Evolutionary conservation across 2,888 invertebrate genomes (phyloP), one percentile per base, ranked within the genome.

Genomic region (Megastigmus dorsalis): DNA sequence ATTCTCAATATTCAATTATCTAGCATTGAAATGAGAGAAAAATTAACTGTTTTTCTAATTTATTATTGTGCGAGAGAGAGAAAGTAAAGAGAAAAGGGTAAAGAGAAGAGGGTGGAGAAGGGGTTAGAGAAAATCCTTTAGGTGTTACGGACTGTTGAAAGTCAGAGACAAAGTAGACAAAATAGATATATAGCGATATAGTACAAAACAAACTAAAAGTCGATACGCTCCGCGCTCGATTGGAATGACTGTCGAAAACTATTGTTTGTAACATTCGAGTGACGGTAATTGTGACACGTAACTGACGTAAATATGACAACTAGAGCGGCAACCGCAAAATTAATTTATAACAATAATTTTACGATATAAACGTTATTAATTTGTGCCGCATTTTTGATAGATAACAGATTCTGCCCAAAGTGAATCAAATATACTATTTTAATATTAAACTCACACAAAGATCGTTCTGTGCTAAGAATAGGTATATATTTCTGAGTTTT

Each of bases 171-270:
- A 71, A 66, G 54, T 52, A 67, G 52, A 67, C 20, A 7, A 60
- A 60, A 54, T 73, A 73, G 66, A 67, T 7, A 18, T 38, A 57
- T 38, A 50, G 6, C 6, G 41, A 38, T 26, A n/a, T n/a, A n/a
- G n/a, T n/a, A n/a, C n/a, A n/a, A n/a, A n/a, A n/a, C n/a, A n/a
- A 54, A 59, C 23, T 65, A 23, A 72, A 72, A 66, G 54, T 72
- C 65, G 63, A 72, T 72, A 72, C n/a, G n/a, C n/a, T n/a, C n/a
- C n/a, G n/a, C n/a, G n/a, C 23, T 41, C 52, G 30, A 41, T 38
- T 9, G 23, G 10, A 38, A 41, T 10, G 54, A 57, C 33, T 2
- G 65, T 71, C 59, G 13, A 7, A 50, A 63, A 54, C 5, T 28
- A 23, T 60, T 60, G 43, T 41, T 70, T 28, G 5, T n/a, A n/a